Evolutionary conservation across 2,113 vertebrate genomes (phyloP).

Genomic region (Barbus barbus): DNA sequence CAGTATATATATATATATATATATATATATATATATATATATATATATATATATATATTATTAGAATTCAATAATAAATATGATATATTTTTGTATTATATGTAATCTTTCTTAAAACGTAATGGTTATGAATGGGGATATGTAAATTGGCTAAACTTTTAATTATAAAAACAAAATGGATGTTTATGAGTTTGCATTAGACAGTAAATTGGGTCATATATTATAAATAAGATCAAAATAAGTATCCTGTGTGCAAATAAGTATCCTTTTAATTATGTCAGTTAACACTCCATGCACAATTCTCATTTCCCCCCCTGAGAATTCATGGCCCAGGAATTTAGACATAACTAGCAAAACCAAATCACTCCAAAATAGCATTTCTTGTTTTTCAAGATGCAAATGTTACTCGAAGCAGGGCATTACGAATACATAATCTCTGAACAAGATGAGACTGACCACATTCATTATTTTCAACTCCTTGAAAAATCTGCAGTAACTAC

Average conservation of each 20-base stretch:
- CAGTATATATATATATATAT: too few relatives aligned
- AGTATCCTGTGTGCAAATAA: not conserved
- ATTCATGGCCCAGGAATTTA: not conserved
- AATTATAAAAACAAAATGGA: not conserved
- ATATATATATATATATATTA: too few relatives aligned
- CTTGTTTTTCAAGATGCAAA: not conserved
- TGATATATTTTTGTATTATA: not conserved
- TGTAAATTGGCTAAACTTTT: not conserved
- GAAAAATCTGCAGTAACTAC: constrained; percentile 15
- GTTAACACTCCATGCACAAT: not conserved
- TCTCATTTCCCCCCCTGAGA: not conserved
- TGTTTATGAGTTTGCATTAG: not conserved
- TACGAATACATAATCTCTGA: not conserved
- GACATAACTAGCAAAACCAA: not conserved
- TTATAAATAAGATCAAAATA: not conserved
- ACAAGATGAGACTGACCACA: constrained; percentile 24
- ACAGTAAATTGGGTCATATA: not conserved
- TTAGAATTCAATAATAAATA: too few relatives aligned
- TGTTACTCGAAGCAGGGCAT: not conserved
- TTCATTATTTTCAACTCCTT: constrained; percentile 26
- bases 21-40: too few relatives aligned
- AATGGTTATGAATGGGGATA: not conserved
- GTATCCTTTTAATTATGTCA: not conserved
- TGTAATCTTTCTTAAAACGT: not conserved
- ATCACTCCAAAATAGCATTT: not conserved